Percentiles rank a stretch among this genome's conserved stretches.
Conservation (phyloP, 2,113 vertebrate genomes). For the Fulica atra region DNA sequence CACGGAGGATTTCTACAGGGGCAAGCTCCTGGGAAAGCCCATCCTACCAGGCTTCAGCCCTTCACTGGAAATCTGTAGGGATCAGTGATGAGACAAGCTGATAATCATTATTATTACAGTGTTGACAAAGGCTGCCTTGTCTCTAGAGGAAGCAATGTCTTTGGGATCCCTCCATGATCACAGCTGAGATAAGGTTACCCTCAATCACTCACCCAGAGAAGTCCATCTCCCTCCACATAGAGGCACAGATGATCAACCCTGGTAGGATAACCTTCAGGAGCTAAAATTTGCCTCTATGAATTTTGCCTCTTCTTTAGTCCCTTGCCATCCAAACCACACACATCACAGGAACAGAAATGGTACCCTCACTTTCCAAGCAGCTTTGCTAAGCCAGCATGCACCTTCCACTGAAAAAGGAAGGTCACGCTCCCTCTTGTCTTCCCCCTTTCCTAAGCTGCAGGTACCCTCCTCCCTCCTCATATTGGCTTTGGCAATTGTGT, state of each 20-base stretch:
- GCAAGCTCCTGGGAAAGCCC: background rate
- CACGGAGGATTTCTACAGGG: background rate
- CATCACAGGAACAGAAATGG: rapidly evolving
- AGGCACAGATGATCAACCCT: background rate
- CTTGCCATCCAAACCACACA: background rate
- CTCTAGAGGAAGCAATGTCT: background rate
- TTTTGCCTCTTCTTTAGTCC: background rate
- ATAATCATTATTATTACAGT: background rate
- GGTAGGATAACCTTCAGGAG: background rate
- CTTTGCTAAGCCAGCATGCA: background rate
- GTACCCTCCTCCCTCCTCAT: background rate
- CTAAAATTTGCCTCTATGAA: background rate
- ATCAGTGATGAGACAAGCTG: background rate
- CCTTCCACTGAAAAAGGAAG: background rate
- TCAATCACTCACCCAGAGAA: background rate
- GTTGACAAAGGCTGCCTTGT: background rate
- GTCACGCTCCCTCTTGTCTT: background rate
- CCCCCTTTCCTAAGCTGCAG: background rate
- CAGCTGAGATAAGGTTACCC: background rate
- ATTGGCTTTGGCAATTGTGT: background rate
- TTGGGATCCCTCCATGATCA: background rate
- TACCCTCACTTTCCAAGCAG: background rate
- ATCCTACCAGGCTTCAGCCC: background rate
- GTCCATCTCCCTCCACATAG: background rate
- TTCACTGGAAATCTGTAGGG: background rate